These are phyloP conservation scores for Girardia tigrina DNA, from an alignment of 2,888 invertebrate species.

Conservation along the genomic window DNA sequence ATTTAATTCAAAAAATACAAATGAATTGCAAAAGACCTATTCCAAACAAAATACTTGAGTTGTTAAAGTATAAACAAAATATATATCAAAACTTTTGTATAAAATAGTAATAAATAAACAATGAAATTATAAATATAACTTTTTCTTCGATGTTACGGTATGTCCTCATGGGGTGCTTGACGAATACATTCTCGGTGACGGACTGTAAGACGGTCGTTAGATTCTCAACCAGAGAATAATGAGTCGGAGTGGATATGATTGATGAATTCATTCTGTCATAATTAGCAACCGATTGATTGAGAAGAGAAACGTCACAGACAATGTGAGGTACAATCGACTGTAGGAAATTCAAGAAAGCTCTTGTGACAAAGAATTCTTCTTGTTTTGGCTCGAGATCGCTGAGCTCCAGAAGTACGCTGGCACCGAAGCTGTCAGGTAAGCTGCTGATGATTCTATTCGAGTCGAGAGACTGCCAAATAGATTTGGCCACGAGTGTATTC, in stretches of 20 bases:
- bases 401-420: constrained; percentile 63
- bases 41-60: too few relatives aligned
- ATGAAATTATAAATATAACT: neutral
- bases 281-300: constrained; percentile 20
- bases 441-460: neutral
- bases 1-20: too few relatives aligned
- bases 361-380: constrained; percentile 75
- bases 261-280: neutral
- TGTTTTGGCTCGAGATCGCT: constrained; percentile 77
- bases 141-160: constrained; percentile 69
- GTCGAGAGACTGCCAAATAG: constrained; percentile 63
- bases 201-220: constrained; percentile 56
- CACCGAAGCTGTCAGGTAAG: neutral
- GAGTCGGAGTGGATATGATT: neutral
- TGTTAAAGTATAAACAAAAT: too few relatives aligned
- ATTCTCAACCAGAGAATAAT: neutral
- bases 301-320: constrained; percentile 45
- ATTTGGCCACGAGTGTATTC: constrained; percentile 63
- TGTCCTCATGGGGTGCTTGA: constrained; percentile 65
- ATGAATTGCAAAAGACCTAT: too few relatives aligned
- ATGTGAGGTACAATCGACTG: constrained; percentile 62
- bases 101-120: too few relatives aligned
- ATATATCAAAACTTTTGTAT: too few relatives aligned
- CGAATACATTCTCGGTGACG: constrained; percentile 63
- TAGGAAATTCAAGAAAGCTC: constrained; percentile 65